A percentile compares a stretch with the other conserved stretches of the same genome.
Conservation (phyloP, 2,113 vertebrate species). For the Tauraco erythrolophus region DNA sequence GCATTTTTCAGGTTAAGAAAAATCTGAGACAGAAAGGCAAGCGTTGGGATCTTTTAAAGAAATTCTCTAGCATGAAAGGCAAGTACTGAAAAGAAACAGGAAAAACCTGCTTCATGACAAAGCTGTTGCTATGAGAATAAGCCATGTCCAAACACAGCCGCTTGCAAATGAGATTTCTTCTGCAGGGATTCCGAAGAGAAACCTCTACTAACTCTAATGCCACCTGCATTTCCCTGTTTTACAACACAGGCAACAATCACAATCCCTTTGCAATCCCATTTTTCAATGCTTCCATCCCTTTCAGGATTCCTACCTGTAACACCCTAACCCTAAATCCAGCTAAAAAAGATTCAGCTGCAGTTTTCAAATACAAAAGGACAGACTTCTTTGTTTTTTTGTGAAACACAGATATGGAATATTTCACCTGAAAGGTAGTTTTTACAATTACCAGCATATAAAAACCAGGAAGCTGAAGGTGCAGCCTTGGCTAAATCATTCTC, state of each 20-base stretch:
- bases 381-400: neutral
- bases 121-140: slow-evolving; percentile 41
- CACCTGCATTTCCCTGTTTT: neutral
- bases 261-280: neutral
- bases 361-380: neutral
- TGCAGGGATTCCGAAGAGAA: neutral
- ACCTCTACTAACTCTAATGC: neutral
- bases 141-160: slow-evolving; percentile 41
- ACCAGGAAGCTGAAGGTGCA: neutral
- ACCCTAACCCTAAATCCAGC: neutral
- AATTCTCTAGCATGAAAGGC: neutral
- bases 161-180: slow-evolving; percentile 4
- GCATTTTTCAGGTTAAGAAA: neutral
- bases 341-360: neutral
- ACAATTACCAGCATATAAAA: neutral
- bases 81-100: slow-evolving; percentile 30
- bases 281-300: neutral
- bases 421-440: slow-evolving; percentile 11
- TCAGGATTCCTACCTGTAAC: neutral
- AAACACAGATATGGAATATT: neutral
- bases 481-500: neutral
- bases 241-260: neutral
- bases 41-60: neutral
- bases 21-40: neutral
- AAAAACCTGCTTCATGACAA: slow-evolving; percentile 63